Evolutionary conservation across 2,113 vertebrate genomes (phyloP).

Genomic region (Riparia riparia): DNA sequence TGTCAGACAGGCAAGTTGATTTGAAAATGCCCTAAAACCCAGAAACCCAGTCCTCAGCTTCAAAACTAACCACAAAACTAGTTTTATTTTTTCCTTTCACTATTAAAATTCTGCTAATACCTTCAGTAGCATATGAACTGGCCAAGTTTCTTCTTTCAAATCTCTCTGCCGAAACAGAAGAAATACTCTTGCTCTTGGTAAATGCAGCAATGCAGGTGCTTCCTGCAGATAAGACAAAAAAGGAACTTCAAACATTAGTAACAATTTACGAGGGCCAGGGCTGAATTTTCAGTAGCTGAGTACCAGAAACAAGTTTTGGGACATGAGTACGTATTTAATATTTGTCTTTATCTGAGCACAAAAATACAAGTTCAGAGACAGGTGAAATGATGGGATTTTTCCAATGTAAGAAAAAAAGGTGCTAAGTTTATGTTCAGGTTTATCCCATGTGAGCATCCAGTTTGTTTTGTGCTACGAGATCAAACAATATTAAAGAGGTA

Average conservation of each 20-base stretch:
- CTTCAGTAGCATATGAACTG: neutral
- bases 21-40: neutral
- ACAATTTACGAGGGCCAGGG: neutral
- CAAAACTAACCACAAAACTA: neutral
- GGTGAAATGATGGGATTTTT: neutral
- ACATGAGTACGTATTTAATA: neutral
- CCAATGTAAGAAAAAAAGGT: neutral
- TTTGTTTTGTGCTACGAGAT: neutral
- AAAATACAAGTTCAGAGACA: neutral
- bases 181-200: neutral
- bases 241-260: conserved; percentile 19
- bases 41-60: neutral
- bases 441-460: fast-evolving
- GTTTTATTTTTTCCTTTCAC: neutral
- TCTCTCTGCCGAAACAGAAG: conserved; percentile 29
- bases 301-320: neutral
- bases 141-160: neutral
- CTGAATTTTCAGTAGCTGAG: conserved; percentile 34
- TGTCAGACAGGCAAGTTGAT: neutral
- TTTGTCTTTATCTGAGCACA: neutral
- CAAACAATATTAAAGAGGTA: neutral
- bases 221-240: conserved; percentile 41
- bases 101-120: conserved; percentile 35
- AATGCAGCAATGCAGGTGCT: conserved; percentile 26
- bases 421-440: neutral